Conservation (phyloP, 2,113 vertebrate species). For the Anarhynchus alexandrinus region DNA sequence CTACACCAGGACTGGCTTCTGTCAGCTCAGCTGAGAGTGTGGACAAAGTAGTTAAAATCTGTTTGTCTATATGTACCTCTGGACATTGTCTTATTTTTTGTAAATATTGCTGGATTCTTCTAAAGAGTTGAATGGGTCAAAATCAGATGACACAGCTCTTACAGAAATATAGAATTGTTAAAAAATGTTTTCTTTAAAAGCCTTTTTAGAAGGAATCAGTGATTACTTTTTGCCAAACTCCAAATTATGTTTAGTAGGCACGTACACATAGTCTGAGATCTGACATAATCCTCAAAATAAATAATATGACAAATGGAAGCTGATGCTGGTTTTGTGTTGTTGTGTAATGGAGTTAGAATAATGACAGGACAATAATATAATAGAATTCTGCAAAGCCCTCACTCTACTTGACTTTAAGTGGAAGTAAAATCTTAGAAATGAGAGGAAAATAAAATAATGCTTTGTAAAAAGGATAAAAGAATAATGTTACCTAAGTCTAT, state of each 20-base stretch:
- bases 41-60: not conserved
- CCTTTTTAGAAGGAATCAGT: not conserved
- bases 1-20: not conserved
- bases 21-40: not conserved
- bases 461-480: slow-evolving; percentile 73
- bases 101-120: not conserved
- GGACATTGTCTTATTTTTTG: not conserved
- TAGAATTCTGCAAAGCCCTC: slow-evolving; percentile 61
- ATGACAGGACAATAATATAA: slow-evolving; percentile 64
- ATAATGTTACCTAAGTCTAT: slow-evolving; percentile 66
- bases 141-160: not conserved
- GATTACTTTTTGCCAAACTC: not conserved
- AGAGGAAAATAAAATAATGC: slow-evolving; percentile 70
- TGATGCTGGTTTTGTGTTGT: slow-evolving; percentile 50
- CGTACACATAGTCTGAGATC: slow-evolving; percentile 16
- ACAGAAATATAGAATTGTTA: not conserved
- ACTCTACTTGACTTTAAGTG: slow-evolving; percentile 66
- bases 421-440: slow-evolving; percentile 68
- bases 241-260: slow-evolving; percentile 46
- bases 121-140: not conserved
- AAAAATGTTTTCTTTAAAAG: not conserved
- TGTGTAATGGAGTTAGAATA: slow-evolving; percentile 67
- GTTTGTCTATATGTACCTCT: not conserved
- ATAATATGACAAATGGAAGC: slow-evolving; percentile 62
- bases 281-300: slow-evolving; percentile 53